Evolutionary conservation across 2,113 vertebrate species (phyloP).

Genomic region (Gallinago paraguaiae): DNA sequence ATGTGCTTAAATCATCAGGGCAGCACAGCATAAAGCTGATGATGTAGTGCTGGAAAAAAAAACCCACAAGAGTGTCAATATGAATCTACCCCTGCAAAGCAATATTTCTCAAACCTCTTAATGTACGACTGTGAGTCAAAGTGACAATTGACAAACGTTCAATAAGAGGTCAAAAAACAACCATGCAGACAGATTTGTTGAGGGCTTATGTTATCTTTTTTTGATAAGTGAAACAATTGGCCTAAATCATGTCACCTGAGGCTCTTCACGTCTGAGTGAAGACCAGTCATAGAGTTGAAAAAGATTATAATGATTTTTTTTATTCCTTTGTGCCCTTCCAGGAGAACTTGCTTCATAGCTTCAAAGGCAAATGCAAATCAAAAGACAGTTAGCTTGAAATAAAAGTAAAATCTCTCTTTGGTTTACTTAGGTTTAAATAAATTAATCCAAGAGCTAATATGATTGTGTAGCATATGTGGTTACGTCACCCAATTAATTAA

Average conservation of each 20-base stretch:
- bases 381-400: constrained; percentile 6
- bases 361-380: constrained; percentile 50
- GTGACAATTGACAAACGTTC: constrained; percentile 55
- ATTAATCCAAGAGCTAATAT: not conserved
- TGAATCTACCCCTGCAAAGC: constrained; percentile 27
- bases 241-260: constrained; percentile 56
- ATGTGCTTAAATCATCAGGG: constrained; percentile 13
- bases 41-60: not conserved
- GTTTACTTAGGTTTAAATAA: constrained; percentile 19
- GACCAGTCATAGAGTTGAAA: constrained; percentile 24
- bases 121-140: constrained; percentile 57
- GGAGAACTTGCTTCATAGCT: constrained; percentile 20
- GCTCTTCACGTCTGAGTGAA: constrained; percentile 28
- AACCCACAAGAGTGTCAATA: not conserved
- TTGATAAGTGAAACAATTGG: constrained; percentile 68
- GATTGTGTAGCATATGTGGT: not conserved
- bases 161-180: constrained; percentile 67
- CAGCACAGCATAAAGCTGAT: not conserved
- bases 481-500: not conserved
- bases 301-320: constrained; percentile 51
- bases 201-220: constrained; percentile 63
- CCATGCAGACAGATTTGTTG: constrained; percentile 47
- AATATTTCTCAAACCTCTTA: constrained; percentile 56
- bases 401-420: not conserved
- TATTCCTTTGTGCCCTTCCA: not conserved